Evolutionary conservation across 2,797 vertebrate species (phyloP).

Genomic region (Gymnothorax reevesii): DNA sequence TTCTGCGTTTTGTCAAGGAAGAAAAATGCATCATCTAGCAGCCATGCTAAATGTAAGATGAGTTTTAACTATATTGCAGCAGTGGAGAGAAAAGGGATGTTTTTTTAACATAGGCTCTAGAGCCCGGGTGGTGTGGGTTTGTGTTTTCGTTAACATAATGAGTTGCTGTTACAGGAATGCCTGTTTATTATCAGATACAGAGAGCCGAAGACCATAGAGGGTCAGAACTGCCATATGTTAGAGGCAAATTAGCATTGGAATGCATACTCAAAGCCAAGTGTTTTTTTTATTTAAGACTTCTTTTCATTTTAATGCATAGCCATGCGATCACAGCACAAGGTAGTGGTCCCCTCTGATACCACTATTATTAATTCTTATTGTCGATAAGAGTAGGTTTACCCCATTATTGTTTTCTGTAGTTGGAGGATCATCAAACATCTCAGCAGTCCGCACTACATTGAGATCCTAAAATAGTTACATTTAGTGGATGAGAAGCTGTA

Average conservation of each 20-base stretch:
- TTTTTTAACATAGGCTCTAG: background rate
- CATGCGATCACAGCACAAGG: background rate
- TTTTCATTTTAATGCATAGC: constrained; percentile 16
- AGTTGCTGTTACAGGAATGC: background rate
- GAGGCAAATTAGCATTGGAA: constrained; percentile 15
- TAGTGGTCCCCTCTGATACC: background rate
- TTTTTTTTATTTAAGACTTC: constrained; percentile 4
- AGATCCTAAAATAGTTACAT: background rate
- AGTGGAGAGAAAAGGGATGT: background rate
- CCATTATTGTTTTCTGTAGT: constrained; percentile 1
- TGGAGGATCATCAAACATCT: background rate
- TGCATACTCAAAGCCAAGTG: constrained; percentile 22
- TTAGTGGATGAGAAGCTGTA: background rate
- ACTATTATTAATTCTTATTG: background rate
- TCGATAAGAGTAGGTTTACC: background rate
- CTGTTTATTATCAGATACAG: constrained; percentile 11
- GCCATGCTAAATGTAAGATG: background rate
- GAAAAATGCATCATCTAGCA: background rate
- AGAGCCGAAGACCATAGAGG: constrained; percentile 7
- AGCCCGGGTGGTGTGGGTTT: constrained; percentile 5
- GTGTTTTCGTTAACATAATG: background rate
- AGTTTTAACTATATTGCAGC: background rate
- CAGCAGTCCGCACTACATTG: background rate
- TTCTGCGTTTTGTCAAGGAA: background rate
- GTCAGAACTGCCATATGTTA: constrained; percentile 12